Evolutionary conservation across 2,113 vertebrate genomes (phyloP).

Genomic region (Saimiri boliviensis): DNA sequence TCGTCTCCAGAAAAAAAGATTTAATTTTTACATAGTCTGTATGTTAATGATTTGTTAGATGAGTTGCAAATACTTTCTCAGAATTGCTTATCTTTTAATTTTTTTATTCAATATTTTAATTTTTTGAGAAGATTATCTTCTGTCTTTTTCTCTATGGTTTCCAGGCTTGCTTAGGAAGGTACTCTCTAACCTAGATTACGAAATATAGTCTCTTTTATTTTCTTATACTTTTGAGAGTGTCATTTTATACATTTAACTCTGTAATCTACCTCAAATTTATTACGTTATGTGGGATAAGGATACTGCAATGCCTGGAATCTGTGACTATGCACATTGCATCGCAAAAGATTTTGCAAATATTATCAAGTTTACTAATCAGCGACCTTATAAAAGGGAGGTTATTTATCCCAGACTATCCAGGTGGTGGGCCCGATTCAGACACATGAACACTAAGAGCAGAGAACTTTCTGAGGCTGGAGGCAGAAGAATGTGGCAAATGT

Average conservation of each 20-base stretch:
- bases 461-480: not conserved
- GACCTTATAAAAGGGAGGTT: not conserved
- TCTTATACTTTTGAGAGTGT: not conserved
- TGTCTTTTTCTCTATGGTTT: not conserved
- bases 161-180: not conserved
- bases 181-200: not conserved
- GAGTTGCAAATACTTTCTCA: not conserved
- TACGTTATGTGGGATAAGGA: not conserved
- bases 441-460: not conserved
- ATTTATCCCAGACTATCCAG: not conserved
- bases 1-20: too few species aligned
- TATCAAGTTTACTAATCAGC: not conserved
- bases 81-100: slow-evolving; percentile 3
- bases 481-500: not conserved
- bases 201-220: slow-evolving; percentile 27
- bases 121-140: not conserved
- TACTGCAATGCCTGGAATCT: not conserved
- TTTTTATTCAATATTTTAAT: not conserved
- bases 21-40: too few species aligned
- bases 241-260: not conserved
- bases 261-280: not conserved
- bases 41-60: not conserved
- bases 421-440: not conserved
- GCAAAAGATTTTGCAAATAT: not conserved
- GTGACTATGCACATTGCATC: not conserved